Conservation (phyloP, 2,797 vertebrate genomes). For the Muscicapa comitata region DNA sequence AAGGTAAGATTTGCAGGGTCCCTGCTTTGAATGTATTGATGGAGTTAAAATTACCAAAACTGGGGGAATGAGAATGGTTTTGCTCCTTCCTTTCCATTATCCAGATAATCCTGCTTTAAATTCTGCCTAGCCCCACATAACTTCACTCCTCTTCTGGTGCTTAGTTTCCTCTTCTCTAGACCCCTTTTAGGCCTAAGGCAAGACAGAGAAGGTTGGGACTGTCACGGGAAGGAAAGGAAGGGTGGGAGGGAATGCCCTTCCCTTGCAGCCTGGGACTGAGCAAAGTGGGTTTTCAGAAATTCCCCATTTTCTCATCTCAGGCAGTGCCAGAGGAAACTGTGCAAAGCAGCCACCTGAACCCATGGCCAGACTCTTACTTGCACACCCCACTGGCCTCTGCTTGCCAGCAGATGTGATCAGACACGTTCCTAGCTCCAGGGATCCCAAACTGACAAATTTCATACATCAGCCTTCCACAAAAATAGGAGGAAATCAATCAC, state of each 20-base stretch:
- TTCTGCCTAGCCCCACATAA: background rate
- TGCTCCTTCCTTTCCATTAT: background rate
- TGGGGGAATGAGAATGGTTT: background rate
- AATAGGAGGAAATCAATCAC: background rate
- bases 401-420: background rate
- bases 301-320: background rate
- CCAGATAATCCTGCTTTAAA: background rate
- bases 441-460: background rate
- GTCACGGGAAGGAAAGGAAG: background rate
- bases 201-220: background rate
- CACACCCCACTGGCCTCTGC: background rate
- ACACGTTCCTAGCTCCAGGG: background rate
- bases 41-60: background rate
- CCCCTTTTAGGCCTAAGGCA: background rate
- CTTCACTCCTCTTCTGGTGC: background rate
- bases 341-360: background rate
- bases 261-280: background rate
- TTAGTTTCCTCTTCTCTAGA: background rate
- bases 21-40: background rate
- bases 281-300: conserved; percentile 8
- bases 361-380: background rate
- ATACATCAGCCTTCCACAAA: background rate
- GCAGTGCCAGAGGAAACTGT: background rate
- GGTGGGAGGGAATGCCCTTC: background rate
- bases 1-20: background rate